Percentiles rank a stretch among this genome's conserved stretches.
Conservation (phyloP, 2,797 vertebrate genomes). For the Liasis olivaceus region DNA sequence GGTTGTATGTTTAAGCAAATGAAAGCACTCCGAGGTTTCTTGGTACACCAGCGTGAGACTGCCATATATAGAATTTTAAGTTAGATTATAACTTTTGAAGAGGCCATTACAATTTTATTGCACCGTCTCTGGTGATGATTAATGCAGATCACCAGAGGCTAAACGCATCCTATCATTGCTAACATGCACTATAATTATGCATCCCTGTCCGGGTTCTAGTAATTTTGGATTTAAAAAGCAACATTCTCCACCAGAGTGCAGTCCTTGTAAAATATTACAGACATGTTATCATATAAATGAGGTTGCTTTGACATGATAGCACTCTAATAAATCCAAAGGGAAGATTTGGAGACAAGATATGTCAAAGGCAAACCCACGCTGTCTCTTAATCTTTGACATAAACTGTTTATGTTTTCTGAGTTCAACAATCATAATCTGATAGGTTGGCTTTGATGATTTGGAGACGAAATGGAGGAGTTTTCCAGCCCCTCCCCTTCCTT, state of each 20-base stretch:
- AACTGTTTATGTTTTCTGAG: slow-evolving; percentile 84
- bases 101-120: slow-evolving; percentile 85
- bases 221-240: slow-evolving; percentile 83
- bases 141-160: slow-evolving; percentile 78
- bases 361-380: slow-evolving; percentile 80
- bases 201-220: slow-evolving; percentile 83
- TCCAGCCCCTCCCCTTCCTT: slow-evolving; percentile 48
- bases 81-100: slow-evolving; percentile 82
- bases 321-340: slow-evolving; percentile 79
- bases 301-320: slow-evolving; percentile 79
- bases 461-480: slow-evolving; percentile 75
- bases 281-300: slow-evolving; percentile 86
- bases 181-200: slow-evolving; percentile 81
- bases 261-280: slow-evolving; percentile 83
- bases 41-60: slow-evolving; percentile 53
- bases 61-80: slow-evolving; percentile 70
- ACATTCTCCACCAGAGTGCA: slow-evolving; percentile 78
- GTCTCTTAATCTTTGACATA: slow-evolving; percentile 83
- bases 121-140: slow-evolving; percentile 82
- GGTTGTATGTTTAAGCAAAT: slow-evolving; percentile 65
- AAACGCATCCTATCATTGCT: slow-evolving; percentile 82
- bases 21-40: slow-evolving; percentile 48
- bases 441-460: slow-evolving; percentile 76
- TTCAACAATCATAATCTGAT: slow-evolving; percentile 80
- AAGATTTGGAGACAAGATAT: slow-evolving; percentile 83